Percentiles rank a stretch among this genome's conserved stretches.
Evolutionary conservation across 1,140 invertebrate species (phyloP).

Genomic region (Zeugodacus cucurbitae): DNA sequence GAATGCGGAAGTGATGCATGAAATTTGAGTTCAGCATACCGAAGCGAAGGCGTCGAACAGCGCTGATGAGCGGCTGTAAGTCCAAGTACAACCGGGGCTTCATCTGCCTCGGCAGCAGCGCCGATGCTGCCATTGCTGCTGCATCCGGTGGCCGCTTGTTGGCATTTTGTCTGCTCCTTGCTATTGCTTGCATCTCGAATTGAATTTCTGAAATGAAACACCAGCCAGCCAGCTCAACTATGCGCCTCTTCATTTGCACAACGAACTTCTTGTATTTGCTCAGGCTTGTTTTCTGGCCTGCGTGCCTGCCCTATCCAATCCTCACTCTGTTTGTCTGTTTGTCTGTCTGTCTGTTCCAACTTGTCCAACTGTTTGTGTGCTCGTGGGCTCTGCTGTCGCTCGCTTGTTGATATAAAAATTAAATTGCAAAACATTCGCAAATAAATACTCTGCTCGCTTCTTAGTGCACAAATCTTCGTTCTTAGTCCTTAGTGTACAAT

Average conservation of each 20-base stretch:
- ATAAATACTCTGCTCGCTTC: neutral
- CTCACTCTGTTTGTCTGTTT: neutral
- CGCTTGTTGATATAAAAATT: constrained; percentile 31
- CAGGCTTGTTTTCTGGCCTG: neutral
- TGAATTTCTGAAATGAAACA: constrained; percentile 31
- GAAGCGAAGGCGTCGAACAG: neutral
- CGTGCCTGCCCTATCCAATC: neutral
- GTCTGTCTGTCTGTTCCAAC: neutral
- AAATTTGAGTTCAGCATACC: constrained; percentile 30
- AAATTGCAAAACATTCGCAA: constrained; percentile 35
- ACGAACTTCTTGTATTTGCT: constrained; percentile 4
- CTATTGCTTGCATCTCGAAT: constrained; percentile 16
- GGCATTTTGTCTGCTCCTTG: neutral
- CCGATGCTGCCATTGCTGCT: neutral
- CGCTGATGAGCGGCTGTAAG: neutral
- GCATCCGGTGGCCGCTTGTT: constrained; percentile 7
- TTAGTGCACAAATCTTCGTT: constrained; percentile 1
- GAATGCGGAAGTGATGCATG: constrained; percentile 23
- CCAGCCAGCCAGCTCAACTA: neutral
- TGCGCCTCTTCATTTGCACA: constrained; percentile 3
- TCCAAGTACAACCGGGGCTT: neutral
- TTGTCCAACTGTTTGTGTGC: neutral
- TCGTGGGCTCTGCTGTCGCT: neutral
- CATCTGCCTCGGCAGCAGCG: neutral
- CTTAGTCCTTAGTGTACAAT: neutral